phyloP scores from a whole-genome alignment of 1,140 invertebrate genomes.

The Pantala flavescens region DNA sequence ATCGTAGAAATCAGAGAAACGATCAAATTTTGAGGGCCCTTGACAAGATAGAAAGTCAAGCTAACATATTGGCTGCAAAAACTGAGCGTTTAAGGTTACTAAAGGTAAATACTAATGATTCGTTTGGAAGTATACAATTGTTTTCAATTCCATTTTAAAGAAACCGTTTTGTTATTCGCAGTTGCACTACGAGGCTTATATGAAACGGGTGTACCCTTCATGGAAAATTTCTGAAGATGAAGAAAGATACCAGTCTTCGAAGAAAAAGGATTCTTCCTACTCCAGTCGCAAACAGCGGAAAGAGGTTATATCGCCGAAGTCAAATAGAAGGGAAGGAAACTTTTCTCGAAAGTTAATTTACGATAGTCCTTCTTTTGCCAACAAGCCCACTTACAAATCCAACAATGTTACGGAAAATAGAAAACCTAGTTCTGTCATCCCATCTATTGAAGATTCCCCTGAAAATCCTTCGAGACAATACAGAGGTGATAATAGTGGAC shows the following conservation, averaged over 20 bases:
- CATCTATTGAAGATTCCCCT: no score
- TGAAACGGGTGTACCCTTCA: slow-evolving; percentile 25
- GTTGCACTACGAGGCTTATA: slow-evolving; percentile 35
- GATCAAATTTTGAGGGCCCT: slow-evolving; percentile 43
- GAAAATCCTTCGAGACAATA: neutral
- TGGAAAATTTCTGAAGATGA: slow-evolving; percentile 30
- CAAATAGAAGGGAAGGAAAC: no score
- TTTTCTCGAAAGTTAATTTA: no score
- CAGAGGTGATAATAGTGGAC: neutral
- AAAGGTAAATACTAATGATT: slow-evolving; percentile 33
- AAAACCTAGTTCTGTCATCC: no score
- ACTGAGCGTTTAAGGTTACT: slow-evolving; percentile 47
- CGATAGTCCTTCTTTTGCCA: no score
- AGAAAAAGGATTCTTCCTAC: neutral
- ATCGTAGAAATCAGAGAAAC: slow-evolving; percentile 45
- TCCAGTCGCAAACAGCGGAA: slow-evolving; percentile 1
- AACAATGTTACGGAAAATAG: no score
- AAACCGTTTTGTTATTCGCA: slow-evolving; percentile 24
- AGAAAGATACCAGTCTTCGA: slow-evolving; percentile 17
- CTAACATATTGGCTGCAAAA: slow-evolving; percentile 44
- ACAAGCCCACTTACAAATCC: no score
- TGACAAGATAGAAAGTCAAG: slow-evolving; percentile 44
- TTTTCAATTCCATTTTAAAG: neutral
- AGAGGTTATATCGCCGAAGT: no score
- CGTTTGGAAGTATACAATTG: neutral